Base-by-base conservation (phyloP, 2,797 vertebrate species). In the Leptatherina wallacei region DNA sequence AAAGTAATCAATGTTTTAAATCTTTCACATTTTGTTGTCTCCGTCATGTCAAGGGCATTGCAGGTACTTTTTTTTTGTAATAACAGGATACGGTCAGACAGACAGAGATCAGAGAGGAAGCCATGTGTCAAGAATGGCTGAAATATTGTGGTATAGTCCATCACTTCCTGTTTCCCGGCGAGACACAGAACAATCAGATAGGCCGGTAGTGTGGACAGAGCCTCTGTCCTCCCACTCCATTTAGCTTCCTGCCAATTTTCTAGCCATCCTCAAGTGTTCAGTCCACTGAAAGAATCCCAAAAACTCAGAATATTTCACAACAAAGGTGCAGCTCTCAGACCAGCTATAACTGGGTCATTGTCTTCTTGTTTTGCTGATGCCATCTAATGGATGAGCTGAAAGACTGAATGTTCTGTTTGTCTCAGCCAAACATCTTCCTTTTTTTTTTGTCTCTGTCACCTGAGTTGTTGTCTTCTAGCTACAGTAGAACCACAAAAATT, bases 151-250 rank as follows among this genome's bases (percentile, higher is more conserved):
- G 27, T 71, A 44, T 27, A 49, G 64, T 74, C 38, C 77, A 77
- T 74, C 71, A 73, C 85, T 88, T 92, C 91, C 90, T 73, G 85
- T 89, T 91, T 90, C 81, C 81, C 14, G 59, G 16, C 32, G 57
- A 83, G 75, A 79, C 77, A 76, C 61, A 88, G 82, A 85, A 91
- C 89, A 91, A 88, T 88, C 65, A 62, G 60, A 85, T 12, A 61
- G 54, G 49, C 61, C 35, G 10, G 33, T 71, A 47, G 65, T 73
- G 84, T 59, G 42, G 60, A 77, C 71, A 74, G 69, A 80, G 49
- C 36, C 62, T 76, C 77, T 71, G 62, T 83, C 87, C 84, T 86
- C 88, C 88, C 81, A 91, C 77, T 77, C 32, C 57, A 65, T 74
- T 66, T 54, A 69, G 67, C 65, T 68, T 83, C 80, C 86, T 88